A percentile compares a stretch with the other conserved stretches of the same genome.
Evolutionary conservation across 2,888 invertebrate species (phyloP).

Genomic region (Xylota segnis): DNA sequence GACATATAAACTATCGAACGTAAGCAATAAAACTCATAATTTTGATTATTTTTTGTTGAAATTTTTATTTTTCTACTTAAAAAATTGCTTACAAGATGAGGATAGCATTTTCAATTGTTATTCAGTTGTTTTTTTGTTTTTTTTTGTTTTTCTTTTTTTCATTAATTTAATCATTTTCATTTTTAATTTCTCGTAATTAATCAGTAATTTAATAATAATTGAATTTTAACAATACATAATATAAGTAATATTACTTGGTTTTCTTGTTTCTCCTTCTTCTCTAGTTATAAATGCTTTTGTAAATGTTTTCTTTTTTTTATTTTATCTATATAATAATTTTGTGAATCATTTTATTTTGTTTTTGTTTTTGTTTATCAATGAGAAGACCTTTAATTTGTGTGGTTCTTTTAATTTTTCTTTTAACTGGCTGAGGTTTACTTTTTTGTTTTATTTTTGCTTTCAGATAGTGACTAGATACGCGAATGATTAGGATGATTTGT

Average conservation of each 20-base stretch:
- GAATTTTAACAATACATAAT: constrained; percentile 77
- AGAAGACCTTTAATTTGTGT: constrained; percentile 76
- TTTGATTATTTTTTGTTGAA: constrained; percentile 73
- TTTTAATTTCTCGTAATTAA: constrained; percentile 70
- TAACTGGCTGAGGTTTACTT: constrained; percentile 70
- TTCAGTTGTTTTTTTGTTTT: constrained; percentile 43
- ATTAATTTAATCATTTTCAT: constrained; percentile 59
- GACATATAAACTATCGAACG: no score
- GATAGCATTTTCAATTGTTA: constrained; percentile 78
- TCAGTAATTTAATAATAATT: constrained; percentile 77
- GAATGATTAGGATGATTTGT: constrained; percentile 75
- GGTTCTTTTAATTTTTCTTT: constrained; percentile 67
- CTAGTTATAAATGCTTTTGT: constrained; percentile 74
- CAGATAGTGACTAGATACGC: constrained; percentile 75
- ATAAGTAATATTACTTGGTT: constrained; percentile 73
- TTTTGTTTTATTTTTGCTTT: constrained; percentile 45
- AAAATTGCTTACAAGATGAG: constrained; percentile 78
- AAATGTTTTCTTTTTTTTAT: constrained; percentile 52
- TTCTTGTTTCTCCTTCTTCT: constrained; percentile 47
- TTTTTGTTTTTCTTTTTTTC: constrained; percentile 35
- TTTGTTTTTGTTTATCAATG: constrained; percentile 67
- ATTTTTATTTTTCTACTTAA: constrained; percentile 78
- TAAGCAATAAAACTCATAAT: background rate
- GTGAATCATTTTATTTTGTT: constrained; percentile 9
- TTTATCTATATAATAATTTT: constrained; percentile 64